Evolutionary conservation across 2,888 invertebrate species (phyloP).

Genomic region (Heliothis peltigera): DNA sequence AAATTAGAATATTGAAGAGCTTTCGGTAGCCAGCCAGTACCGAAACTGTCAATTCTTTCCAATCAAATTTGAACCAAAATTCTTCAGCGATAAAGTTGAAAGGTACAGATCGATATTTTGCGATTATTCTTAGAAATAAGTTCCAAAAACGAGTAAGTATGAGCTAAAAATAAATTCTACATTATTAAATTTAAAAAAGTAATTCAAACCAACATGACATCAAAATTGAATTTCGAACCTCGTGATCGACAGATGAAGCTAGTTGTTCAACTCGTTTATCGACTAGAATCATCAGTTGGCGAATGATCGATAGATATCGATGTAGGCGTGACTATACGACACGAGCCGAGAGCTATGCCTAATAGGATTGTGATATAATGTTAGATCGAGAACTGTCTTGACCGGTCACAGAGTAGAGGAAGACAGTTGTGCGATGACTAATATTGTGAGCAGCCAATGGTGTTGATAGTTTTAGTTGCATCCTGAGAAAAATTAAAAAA

Average conservation of each 20-base stretch:
- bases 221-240: slow-evolving; percentile 5
- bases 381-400: slow-evolving; percentile 22
- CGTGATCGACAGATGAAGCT: slow-evolving; percentile 24
- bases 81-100: too few species aligned
- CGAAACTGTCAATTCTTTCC: too few species aligned
- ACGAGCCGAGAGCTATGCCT: slow-evolving; percentile 30
- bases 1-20: not conserved
- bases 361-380: slow-evolving; percentile 45
- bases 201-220: not conserved
- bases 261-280: slow-evolving; percentile 27
- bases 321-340: slow-evolving; percentile 32
- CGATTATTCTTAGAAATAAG: too few species aligned
- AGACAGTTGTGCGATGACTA: not conserved
- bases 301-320: slow-evolving; percentile 34
- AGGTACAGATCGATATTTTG: too few species aligned
- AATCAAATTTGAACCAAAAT: too few species aligned
- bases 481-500: too few species aligned
- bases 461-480: too few species aligned
- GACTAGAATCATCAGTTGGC: slow-evolving; percentile 30
- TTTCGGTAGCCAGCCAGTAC: too few species aligned
- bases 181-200: too few species aligned
- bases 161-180: not conserved
- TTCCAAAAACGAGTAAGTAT: too few species aligned
- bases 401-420: slow-evolving; percentile 20
- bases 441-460: too few species aligned